Base-by-base conservation (phyloP, 2,113 vertebrate genomes). In the Pardalotus punctatus region DNA sequence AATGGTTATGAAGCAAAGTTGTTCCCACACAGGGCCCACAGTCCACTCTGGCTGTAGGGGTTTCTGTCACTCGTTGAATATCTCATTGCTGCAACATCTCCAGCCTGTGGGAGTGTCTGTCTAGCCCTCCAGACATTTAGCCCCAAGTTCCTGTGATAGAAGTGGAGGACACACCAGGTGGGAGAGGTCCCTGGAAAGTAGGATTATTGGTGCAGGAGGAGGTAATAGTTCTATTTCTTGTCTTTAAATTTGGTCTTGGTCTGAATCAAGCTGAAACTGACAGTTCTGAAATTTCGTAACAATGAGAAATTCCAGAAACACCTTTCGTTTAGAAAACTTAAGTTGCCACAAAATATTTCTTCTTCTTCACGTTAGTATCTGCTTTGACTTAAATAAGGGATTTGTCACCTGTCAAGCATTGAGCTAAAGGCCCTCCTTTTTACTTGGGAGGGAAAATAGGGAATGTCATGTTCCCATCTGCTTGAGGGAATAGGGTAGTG, bases 181-280 rank as follows among this genome's bases (percentile, higher is more conserved):
- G 13, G 25, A 66, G 31, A 66, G 3, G 58, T 50, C 35, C 54
- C 9, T 38, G 31, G 25, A 85, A 70, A 90, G 28, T 35, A 87
- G 29, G 17, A 50, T 21, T 78, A 84, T 71, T 57, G 25, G 25
- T 65, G 50, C 29, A 77, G 25, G 17, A 71, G 31, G 4, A 56
- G 6, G 56, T 73, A 8, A 8, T 35, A 22, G 24, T 60, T 76
- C 35, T 86, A 28, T 70, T 88, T 86, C 48, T 45, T 71, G 8
- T 78, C 56, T 87, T 90, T 62, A 81, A 54, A 66, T 91, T 73
- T 94, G n/a, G 23, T 57, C 69, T 62, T 57, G 14, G 3, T 53
- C 38, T 92, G 43, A 67, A 82, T 51, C 3, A 4, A 88, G 62
- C 29, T 50, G 38, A 87, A 94, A 62, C 9, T 25, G 45, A 53